Base-by-base conservation (phyloP, 2,113 vertebrate genomes). In the Ranitomeya variabilis region DNA sequence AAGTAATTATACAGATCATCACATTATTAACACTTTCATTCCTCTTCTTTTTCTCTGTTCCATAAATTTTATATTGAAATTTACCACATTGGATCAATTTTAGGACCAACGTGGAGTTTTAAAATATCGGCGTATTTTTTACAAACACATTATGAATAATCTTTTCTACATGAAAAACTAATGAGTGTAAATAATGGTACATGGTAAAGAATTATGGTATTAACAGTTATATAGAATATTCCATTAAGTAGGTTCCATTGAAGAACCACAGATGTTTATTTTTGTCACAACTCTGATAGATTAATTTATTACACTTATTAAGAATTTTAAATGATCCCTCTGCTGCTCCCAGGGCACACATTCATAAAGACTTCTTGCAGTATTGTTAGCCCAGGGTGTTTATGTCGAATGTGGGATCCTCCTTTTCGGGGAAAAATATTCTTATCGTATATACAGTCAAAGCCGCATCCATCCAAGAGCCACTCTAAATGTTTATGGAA, bases 381-480 rank as follows among this genome's bases (percentile, higher is more conserved):
- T 71, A 45, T 71, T 6, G 21, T 18, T 16, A 15, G n/a, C 1
- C 15, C 0, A 45, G 86, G 77, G 74, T 86, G 54, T 74, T 71
- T 71, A 21, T 23, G 18, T 57, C 54, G 52, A 7, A 18, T 51
- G 4, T 73, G 23, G 71, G 52, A 86, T 69, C 74, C 76, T 87
- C 85, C 57, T 60, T 78, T 87, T 87, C 86, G 80, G 55, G 60
- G 86, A 80, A 87, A 77, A 80, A 80, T 78, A 69, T 64, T 51
- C 18, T 23, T 51, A 76, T 64, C 55, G 18, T 78, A n/a, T 86
- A 60, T 64, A 64, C 71, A 86, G 73, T 78, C 31, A 8, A 45
- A 21, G 71, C 14, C 14, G 57, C 57, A 21, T 52, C 57, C 85
- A 64, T 80, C 86, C 86, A 87, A 67, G 45, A 69, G 76, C 14